Conservation (phyloP, 2,797 vertebrate genomes). For the Trichosurus vulpecula region DNA sequence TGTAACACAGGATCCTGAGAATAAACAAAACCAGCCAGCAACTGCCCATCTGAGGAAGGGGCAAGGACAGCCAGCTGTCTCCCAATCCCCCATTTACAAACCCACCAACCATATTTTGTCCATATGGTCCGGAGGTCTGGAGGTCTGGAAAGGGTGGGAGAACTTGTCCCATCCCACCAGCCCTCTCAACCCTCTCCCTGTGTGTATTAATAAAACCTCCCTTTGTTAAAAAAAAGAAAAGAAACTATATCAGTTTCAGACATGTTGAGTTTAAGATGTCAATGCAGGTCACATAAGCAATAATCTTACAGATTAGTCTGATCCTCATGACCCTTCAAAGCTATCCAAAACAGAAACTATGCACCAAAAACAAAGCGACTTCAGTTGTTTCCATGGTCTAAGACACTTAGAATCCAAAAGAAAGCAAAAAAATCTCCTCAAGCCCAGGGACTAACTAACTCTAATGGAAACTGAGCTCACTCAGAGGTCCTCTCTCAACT, state of each 20-base stretch:
- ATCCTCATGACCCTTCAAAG: no score
- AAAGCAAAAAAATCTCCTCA: background rate
- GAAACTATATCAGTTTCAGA: no score
- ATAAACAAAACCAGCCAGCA: slow-evolving; percentile 70
- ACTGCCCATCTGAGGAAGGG: slow-evolving; percentile 49
- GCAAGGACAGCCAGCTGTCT: background rate
- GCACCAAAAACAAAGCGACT: no score
- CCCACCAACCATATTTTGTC: slow-evolving; percentile 72
- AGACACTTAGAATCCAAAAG: no score
- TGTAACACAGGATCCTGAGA: slow-evolving; percentile 67
- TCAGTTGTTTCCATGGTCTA: no score
- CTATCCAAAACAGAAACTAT: no score
- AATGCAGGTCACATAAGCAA: no score
- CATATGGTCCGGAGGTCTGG: slow-evolving; percentile 58
- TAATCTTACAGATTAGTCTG: no score
- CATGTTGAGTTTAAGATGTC: no score
- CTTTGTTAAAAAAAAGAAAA: slow-evolving; percentile 52
- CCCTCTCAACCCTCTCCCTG: slow-evolving; percentile 60
- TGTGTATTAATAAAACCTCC: slow-evolving; percentile 80
- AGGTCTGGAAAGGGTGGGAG: slow-evolving; percentile 42
- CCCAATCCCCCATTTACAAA: slow-evolving; percentile 16
- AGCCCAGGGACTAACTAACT: background rate
- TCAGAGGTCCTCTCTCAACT: background rate
- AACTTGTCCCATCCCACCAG: background rate
- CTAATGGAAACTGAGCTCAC: background rate